Base-by-base conservation (phyloP, 37 sponge, comb jelly and placozoan genomes). In the Chondrilla cf. caribensis region DNA sequence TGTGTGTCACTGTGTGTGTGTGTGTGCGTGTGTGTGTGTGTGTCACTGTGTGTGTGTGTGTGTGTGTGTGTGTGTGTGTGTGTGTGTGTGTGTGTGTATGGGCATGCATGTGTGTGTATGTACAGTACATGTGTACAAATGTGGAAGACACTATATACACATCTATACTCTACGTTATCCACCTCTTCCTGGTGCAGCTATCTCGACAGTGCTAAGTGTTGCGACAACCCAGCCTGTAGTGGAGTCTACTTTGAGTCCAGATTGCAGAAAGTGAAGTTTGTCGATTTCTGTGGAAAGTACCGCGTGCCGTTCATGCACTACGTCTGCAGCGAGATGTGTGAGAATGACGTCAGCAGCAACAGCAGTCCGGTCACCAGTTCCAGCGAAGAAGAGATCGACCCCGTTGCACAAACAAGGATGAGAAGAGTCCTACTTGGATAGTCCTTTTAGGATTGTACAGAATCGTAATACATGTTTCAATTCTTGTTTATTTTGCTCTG, bases 231-330 rank as follows among this genome's bases (percentile, higher is more conserved):
- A 0, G 58, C 67, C 36, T 96, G 97, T 42, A 58, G 58, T 19
- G 97, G 97, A 2, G 94, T 96, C 72, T 96, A 96, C 72, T 96
- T 96, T 54, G 85, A 58, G 28, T 85, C 92, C 0, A 59, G 60
- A 21, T 59, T 84, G 14, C 83, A 87, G 65, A 80, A 86, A 31
- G 87, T 96, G 19, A 94, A 91, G 81, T 96, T 96, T 84, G 92
- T 89, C 3, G 97, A 96, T 85, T 96, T 96, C 67, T 96, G 97
- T 79, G 97, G 97, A 37, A 88, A 91, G 78, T 96, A 96, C 66
- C 89, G 97, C 15, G 88, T 96, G 8, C 97, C 97, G 35, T 82
- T 96, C 26, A 67, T 94, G 87, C 90, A 91, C 60, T 96, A 94
- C 58, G 76, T 94, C 75, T 96, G 97, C 77, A 84, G 86, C 25